Base-by-base conservation (phyloP, 2,888 invertebrate species). In the Serripes groenlandicus region DNA sequence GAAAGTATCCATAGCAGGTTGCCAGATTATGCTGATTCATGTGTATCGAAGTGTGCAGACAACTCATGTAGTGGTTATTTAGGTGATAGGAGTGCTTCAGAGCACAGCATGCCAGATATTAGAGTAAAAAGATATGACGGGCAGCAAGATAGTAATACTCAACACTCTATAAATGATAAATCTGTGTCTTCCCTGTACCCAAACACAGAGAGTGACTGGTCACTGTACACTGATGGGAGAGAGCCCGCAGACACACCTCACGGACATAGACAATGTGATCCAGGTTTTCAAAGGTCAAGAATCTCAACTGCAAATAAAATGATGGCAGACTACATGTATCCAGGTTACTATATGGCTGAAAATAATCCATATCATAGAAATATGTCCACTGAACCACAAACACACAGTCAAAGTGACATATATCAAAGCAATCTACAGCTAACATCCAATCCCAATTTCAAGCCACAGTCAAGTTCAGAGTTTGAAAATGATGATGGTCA, bases 1-100 rank as follows among this genome's bases (percentile, higher is more conserved):
- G n/a, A n/a, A n/a, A n/a, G n/a, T n/a, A n/a, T n/a, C n/a, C n/a
- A n/a, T n/a, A n/a, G n/a, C n/a, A n/a, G n/a, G n/a, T n/a, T n/a
- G n/a, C n/a, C n/a, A n/a, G n/a, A 49, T 49, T 21, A 49, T 15
- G 21, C 18, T 49, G 49, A 49, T 49, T 49, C 49, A 49, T 49
- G 2, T 49, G 15, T 49, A 49, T 49, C 18, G 21, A 49, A 49
- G 49, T 49, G 49, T 49, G 49, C 21, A 49, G 62, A 62, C 32
- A 62, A 28, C 21, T 32, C n/a, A 62, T 62, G 42, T 28, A 66
- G 66, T 66, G 66, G 66, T 28, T 66, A 66, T 66, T 11, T 66
- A 66, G 66, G 66, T 15, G 66, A 66, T 35, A 42, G 49, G 23
- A 66, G 66, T 66, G 66, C n/a, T 11, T 66, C 66, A 42, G 66